A percentile compares a stretch with the other conserved stretches of the same genome.
Evolutionary conservation across 2,888 invertebrate genomes (phyloP).

Genomic region (Alsophila aescularia): DNA sequence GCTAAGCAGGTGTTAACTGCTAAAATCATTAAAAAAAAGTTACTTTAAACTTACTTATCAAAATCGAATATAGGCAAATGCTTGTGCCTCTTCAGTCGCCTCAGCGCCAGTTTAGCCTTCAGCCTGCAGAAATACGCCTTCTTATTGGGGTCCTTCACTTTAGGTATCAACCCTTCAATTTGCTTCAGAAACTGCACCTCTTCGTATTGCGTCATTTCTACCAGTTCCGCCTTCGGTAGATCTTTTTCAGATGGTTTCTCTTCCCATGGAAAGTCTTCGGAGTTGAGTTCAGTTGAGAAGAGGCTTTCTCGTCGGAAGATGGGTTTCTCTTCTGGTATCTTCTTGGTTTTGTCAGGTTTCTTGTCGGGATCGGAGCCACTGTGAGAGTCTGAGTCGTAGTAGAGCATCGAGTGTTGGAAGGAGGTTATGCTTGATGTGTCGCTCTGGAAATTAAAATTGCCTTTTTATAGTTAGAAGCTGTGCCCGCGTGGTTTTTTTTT

Average conservation of each 20-base stretch:
- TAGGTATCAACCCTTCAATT: conserved; percentile 65
- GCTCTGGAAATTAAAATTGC: conserved; percentile 48
- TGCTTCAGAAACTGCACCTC: conserved; percentile 75
- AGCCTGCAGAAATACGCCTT: conserved; percentile 59
- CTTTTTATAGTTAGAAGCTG: no score
- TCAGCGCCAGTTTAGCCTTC: conserved; percentile 65
- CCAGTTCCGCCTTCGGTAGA: conserved; percentile 47
- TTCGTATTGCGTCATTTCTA: conserved; percentile 70
- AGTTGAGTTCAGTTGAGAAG: conserved; percentile 66
- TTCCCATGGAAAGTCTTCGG: conserved; percentile 68
- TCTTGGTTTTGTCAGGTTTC: conserved; percentile 49
- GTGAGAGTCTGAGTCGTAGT: conserved; percentile 69
- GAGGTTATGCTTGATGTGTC: conserved; percentile 73
- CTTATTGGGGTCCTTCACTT: conserved; percentile 58
- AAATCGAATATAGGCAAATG: conserved; percentile 74
- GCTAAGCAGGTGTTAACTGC: no score
- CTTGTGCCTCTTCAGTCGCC: conserved; percentile 72
- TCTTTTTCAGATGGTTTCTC: conserved; percentile 38
- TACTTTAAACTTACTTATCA: conserved; percentile 64
- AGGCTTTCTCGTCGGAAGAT: conserved; percentile 53
- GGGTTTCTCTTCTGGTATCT: conserved; percentile 47
- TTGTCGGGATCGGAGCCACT: conserved; percentile 55
- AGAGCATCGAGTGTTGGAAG: conserved; percentile 50
- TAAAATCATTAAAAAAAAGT: no score
- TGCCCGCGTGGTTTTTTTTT: no score